Evolutionary conservation across 1,140 invertebrate genomes (phyloP).

Genomic region (Hesperophylax magnus): DNA sequence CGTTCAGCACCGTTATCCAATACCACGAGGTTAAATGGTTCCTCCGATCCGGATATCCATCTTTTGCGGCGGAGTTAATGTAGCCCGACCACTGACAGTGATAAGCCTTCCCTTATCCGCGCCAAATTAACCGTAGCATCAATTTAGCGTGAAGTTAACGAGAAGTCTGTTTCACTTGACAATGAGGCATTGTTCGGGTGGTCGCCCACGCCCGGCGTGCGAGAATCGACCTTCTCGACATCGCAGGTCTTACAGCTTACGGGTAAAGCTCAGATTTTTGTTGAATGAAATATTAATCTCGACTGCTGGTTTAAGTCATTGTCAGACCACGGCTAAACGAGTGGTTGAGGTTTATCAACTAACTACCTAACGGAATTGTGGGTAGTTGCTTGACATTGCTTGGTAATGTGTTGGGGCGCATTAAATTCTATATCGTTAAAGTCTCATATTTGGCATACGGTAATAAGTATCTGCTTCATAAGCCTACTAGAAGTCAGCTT

Average conservation of each 20-base stretch:
- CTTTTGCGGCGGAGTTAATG: background rate
- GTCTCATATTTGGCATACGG: no score
- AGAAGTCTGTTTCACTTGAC: slow-evolving; percentile 41
- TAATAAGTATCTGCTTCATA: no score
- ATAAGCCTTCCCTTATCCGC: slow-evolving; percentile 39
- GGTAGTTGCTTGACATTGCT: no score
- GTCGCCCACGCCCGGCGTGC: slow-evolving; percentile 8
- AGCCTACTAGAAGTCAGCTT: no score
- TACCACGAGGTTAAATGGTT: background rate
- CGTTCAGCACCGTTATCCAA: background rate
- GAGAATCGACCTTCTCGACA: slow-evolving; percentile 6
- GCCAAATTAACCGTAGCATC: slow-evolving; percentile 43
- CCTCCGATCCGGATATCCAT: slow-evolving; percentile 22
- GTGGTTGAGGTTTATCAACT: no score
- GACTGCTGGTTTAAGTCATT: no score
- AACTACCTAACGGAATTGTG: no score
- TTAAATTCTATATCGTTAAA: no score
- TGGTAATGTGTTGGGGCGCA: no score
- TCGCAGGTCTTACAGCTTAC: background rate
- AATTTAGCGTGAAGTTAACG: slow-evolving; percentile 41
- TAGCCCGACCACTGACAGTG: slow-evolving; percentile 28
- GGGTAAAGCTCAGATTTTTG: background rate
- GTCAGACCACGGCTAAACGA: no score
- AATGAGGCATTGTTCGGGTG: slow-evolving; percentile 30
- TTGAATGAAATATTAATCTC: no score